Evolutionary conservation across 2,113 vertebrate species (phyloP).

Genomic region (Hepsetus odoe): DNA sequence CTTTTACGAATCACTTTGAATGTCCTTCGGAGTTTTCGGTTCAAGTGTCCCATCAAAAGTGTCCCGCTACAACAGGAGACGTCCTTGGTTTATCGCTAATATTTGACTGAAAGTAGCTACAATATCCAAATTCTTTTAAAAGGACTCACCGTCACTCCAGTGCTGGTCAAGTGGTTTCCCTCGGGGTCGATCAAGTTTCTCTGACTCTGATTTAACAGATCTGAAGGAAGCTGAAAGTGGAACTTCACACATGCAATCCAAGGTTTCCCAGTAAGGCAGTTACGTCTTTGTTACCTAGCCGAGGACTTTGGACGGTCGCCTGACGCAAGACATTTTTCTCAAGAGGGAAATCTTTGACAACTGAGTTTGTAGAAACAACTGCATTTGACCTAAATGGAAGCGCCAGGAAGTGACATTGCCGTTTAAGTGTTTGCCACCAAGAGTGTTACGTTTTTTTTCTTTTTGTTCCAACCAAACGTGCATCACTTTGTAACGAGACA

Average conservation of each 20-base stretch:
- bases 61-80: too few species aligned
- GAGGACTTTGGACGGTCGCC: conserved; percentile 42
- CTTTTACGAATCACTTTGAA: too few species aligned
- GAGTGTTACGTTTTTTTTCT: background rate
- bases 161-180: too few species aligned
- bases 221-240: background rate
- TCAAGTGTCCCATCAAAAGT: too few species aligned
- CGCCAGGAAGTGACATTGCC: background rate
- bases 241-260: background rate
- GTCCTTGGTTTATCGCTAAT: too few species aligned
- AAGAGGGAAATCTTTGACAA: background rate
- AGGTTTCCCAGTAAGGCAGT: background rate
- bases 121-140: too few species aligned
- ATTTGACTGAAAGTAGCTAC: too few species aligned
- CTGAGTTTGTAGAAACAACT: background rate
- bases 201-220: too few species aligned
- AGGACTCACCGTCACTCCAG: too few species aligned
- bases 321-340: background rate
- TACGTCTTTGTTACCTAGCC: background rate
- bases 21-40: too few species aligned
- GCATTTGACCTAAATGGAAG: background rate
- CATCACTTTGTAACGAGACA: background rate
- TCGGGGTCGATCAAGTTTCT: too few species aligned
- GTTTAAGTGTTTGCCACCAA: too few species aligned
- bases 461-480: background rate